A percentile compares a stretch with the other conserved stretches of the same genome.
Conservation (phyloP, 2,113 vertebrate genomes). For the Ptychochromis oligacanthus region DNA sequence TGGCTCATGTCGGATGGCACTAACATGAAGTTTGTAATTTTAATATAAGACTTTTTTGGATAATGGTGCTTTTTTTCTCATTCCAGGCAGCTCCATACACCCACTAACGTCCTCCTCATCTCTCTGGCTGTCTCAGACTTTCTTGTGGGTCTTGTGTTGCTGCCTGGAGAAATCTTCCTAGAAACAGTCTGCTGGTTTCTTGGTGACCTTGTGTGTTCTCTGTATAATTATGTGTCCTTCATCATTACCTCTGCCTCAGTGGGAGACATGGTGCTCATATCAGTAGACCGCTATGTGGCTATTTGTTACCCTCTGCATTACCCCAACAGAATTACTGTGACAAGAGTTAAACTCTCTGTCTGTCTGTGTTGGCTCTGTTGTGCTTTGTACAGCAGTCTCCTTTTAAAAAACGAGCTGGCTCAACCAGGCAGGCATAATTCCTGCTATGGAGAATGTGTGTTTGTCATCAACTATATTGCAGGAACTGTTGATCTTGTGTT, state of each 20-base stretch:
- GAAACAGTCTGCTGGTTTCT: conserved; percentile 61
- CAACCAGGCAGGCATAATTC: background rate
- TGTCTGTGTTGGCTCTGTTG: conserved; percentile 2
- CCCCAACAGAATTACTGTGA: background rate
- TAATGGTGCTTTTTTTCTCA: background rate
- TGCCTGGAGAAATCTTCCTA: conserved; percentile 75
- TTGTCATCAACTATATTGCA: conserved; percentile 13
- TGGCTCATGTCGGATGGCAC: background rate
- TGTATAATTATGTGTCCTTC: conserved; percentile 23
- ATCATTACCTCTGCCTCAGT: conserved; percentile 16
- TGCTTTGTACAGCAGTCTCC: background rate
- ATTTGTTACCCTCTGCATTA: conserved; percentile 64
- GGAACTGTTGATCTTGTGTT: conserved; percentile 39
- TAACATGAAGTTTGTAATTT: background rate
- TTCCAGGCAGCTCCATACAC: too few relatives aligned
- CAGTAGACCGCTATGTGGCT: too few relatives aligned
- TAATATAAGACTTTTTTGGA: background rate
- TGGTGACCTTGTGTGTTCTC: conserved; percentile 44
- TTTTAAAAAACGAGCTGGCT: background rate
- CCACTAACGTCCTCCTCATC: background rate
- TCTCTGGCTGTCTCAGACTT: background rate
- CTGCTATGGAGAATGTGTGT: conserved; percentile 32
- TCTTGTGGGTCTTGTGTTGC: background rate
- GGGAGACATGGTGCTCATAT: too few relatives aligned
- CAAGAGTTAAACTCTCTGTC: background rate